These are phyloP conservation scores for Semicossyphus pulcher DNA, from an alignment of 2,113 vertebrate genomes.

Conservation along the genomic window DNA sequence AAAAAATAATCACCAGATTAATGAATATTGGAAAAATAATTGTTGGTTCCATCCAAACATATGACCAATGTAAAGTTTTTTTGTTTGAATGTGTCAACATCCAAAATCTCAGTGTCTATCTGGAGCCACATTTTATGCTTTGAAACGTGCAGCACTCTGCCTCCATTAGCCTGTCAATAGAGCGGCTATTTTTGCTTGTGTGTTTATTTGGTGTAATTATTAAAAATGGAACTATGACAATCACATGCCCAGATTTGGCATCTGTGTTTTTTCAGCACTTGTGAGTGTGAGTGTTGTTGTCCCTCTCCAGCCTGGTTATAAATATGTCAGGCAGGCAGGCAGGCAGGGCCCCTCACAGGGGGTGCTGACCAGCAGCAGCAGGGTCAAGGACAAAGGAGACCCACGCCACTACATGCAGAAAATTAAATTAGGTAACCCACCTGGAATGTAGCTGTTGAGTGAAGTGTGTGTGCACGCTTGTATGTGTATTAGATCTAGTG, in stretches of 20 bases:
- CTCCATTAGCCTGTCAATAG: slow-evolving; percentile 9
- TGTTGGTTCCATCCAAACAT: no score
- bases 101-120: not conserved
- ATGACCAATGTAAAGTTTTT: no score
- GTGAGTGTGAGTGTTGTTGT: slow-evolving; percentile 38
- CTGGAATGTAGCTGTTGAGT: slow-evolving; percentile 73
- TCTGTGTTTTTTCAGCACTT: slow-evolving; percentile 54
- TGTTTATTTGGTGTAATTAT: slow-evolving; percentile 47
- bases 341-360: slow-evolving; percentile 34
- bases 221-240: slow-evolving; percentile 29
- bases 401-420: slow-evolving; percentile 60
- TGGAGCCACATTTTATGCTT: slow-evolving; percentile 5
- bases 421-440: slow-evolving; percentile 76
- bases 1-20: no score
- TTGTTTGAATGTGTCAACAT: slow-evolving; percentile 14
- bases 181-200: slow-evolving; percentile 18
- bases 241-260: slow-evolving; percentile 33
- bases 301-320: slow-evolving; percentile 47
- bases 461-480: slow-evolving; percentile 37
- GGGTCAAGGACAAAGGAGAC: slow-evolving; percentile 73
- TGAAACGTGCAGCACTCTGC: slow-evolving; percentile 19
- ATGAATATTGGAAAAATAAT: no score
- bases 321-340: slow-evolving; percentile 67
- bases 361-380: slow-evolving; percentile 46
- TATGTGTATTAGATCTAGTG: slow-evolving; percentile 12